Evolutionary conservation across 2,113 vertebrate species (phyloP).

Genomic region (Pelecanoides urinatrix): DNA sequence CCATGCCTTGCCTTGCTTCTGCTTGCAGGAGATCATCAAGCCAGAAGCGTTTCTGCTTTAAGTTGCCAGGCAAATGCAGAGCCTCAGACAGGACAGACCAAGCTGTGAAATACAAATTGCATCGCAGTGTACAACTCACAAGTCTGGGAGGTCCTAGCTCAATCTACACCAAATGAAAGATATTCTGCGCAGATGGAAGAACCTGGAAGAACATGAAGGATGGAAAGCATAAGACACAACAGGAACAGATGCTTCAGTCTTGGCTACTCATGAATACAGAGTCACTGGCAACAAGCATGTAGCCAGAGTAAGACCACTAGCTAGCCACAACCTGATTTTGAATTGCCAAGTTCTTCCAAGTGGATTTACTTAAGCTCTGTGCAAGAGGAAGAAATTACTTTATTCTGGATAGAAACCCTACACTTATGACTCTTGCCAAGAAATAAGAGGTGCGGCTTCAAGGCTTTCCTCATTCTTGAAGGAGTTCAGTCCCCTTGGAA

Average conservation of each 20-base stretch:
- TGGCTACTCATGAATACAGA: not conserved
- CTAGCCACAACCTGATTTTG: not conserved
- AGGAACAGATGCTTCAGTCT: not conserved
- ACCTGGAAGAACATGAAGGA: not conserved
- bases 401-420: not conserved
- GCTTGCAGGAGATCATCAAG: not conserved
- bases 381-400: not conserved
- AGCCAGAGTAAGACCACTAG: not conserved
- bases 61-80: not conserved
- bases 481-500: not conserved
- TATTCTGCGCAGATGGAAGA: not conserved
- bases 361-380: not conserved
- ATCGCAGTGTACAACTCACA: accelerated
- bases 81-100: not conserved
- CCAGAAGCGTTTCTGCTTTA: not conserved
- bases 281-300: not conserved
- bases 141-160: not conserved
- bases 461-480: not conserved
- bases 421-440: not conserved
- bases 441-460: not conserved
- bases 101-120: not conserved
- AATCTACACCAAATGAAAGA: not conserved
- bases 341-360: not conserved
- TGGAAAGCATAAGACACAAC: not conserved
- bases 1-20: not conserved